These are phyloP conservation scores for Melanotus villosus DNA, from an alignment of 2,888 invertebrate species.

Conservation along the genomic window DNA sequence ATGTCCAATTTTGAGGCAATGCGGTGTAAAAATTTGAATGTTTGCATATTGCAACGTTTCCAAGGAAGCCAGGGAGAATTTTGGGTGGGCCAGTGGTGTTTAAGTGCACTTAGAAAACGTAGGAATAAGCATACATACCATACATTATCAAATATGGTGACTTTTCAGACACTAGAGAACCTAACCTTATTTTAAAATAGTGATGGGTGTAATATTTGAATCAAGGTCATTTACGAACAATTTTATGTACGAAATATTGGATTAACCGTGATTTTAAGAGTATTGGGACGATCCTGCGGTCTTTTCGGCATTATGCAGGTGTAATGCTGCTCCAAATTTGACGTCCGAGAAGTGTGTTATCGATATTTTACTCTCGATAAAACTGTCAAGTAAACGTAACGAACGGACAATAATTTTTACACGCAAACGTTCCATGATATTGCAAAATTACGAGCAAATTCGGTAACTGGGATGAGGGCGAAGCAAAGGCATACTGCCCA, in stretches of 20 bases:
- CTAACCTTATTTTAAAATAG: conserved; percentile 67
- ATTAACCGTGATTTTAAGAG: background rate
- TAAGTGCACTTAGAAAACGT: background rate
- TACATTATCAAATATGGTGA: conserved; percentile 66
- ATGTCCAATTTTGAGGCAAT: conserved; percentile 34
- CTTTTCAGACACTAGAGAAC: conserved; percentile 61
- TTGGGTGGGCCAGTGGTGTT: background rate
- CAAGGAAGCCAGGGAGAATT: background rate
- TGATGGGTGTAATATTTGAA: conserved; percentile 67
- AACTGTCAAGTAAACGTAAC: conserved; percentile 40
- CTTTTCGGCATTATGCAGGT: background rate
- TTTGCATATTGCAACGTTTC: background rate
- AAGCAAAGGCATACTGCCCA: conserved; percentile 3
- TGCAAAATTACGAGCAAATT: conserved; percentile 7
- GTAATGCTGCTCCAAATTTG: conserved; percentile 17
- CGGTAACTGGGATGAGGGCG: background rate
- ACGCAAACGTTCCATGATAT: conserved; percentile 18
- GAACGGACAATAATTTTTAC: conserved; percentile 19
- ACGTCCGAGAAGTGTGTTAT: conserved; percentile 31
- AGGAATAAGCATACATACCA: conserved; percentile 59
- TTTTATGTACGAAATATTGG: conserved; percentile 41
- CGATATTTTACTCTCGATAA: conserved; percentile 43
- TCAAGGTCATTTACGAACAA: conserved; percentile 65
- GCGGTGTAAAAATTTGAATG: background rate
- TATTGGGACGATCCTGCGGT: no score